Evolutionary conservation across 2,797 vertebrate species (phyloP), one percentile per base, ranked within the genome.

Genomic region (Anabacerthia variegaticeps): DNA sequence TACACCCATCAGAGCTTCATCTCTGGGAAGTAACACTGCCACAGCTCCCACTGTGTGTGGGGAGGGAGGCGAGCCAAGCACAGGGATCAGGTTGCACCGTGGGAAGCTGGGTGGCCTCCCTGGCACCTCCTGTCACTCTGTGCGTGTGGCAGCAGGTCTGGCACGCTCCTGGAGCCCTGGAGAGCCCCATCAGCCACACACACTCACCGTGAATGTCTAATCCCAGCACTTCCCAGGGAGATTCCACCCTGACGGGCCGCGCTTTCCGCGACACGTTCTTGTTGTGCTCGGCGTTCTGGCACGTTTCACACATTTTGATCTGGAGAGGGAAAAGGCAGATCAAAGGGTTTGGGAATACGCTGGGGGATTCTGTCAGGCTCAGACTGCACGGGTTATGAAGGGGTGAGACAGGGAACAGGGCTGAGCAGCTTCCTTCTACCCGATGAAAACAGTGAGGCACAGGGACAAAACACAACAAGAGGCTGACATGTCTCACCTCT

Each of bases 271-370:
- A 78, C 49, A 98, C 48, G 46, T 91, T 99, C 96, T 99, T 99
- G 94, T 96, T 98, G 73, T 98, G 98, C 93, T 99, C 99, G 1
- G 98, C 96, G 2, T 98, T 98, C 93, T 98, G 98, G 97, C 99
- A 99, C 0, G 98, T 99, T 78, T 99, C 99, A 84, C 99, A 99
- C 54, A 98, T 97, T 97, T 99, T 99, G 77, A 99, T 99, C 99
- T 99, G 84, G 73, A 73, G 97, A 79, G 14, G 11, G 46, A 96
- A 41, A 43, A 78, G 3, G 43, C 1, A 23, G 13, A 84, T 17
- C 73, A 44, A 71, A 79, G 37, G 63, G 19, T 15, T 41, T 36
- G 15, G 81, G 49, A 89, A 89, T 0, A 63, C 0, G 22, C 49
- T 71, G 79, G 39, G 0, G 1, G 62, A n/a, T 63, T 63, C 61